Evolutionary conservation across 2,888 invertebrate species (phyloP).

Genomic region (Tryphoninae sp.): DNA sequence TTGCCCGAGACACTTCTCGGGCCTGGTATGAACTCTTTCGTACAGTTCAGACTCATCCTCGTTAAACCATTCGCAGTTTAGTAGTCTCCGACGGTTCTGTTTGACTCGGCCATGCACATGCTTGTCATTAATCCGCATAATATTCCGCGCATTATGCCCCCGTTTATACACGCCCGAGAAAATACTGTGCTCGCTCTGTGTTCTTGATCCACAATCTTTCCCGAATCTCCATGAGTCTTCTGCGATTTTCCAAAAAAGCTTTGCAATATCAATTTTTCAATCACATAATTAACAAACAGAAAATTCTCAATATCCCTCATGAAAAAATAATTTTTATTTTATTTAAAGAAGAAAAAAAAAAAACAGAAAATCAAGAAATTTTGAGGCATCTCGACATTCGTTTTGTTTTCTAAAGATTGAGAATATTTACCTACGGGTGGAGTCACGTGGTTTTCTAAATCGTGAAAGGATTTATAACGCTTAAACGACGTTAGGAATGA

Average conservation of each 20-base stretch:
- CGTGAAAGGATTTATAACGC: too few relatives aligned
- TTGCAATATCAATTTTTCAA: too few relatives aligned
- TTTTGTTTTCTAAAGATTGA: too few relatives aligned
- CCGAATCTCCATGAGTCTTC: conserved; percentile 4
- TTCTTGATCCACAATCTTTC: background rate
- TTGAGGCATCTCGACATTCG: too few relatives aligned
- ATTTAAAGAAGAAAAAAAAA: too few relatives aligned
- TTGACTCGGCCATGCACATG: conserved; percentile 29
- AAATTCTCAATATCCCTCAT: too few relatives aligned
- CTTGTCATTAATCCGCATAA: conserved; percentile 58
- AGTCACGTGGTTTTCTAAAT: too few relatives aligned
- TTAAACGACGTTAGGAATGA: too few relatives aligned
- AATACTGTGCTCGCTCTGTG: conserved; percentile 28
- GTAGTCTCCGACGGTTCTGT: background rate
- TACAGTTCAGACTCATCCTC: conserved; percentile 34
- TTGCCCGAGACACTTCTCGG: conserved; percentile 15
- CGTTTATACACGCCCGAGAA: conserved; percentile 49
- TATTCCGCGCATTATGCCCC: conserved; percentile 54
- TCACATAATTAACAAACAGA: too few relatives aligned
- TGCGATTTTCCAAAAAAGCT: conserved; percentile 7
- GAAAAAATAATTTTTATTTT: too few relatives aligned
- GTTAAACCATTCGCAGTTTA: background rate
- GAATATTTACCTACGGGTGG: background rate
- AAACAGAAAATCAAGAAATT: too few relatives aligned
- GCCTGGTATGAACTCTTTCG: conserved; percentile 29